Evolutionary conservation across 1,140 invertebrate genomes (phyloP).

Genomic region (Camponotus floridanus): DNA sequence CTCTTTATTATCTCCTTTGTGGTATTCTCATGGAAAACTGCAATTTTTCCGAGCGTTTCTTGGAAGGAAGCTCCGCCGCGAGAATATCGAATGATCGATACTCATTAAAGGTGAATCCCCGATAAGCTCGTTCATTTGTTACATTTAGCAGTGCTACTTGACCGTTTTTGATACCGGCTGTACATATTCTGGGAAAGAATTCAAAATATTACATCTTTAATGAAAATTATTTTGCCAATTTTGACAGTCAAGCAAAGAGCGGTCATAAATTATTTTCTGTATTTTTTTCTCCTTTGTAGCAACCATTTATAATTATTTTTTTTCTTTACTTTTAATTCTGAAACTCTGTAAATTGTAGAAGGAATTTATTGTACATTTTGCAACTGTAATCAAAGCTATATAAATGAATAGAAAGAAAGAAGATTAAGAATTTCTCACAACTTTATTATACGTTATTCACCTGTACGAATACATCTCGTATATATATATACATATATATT

Average conservation of each 20-base stretch:
- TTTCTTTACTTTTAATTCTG: neutral
- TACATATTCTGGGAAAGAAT: constrained; percentile 21
- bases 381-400: neutral
- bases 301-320: neutral
- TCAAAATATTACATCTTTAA: constrained; percentile 25
- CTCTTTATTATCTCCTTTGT: constrained; percentile 51
- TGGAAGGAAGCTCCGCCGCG: neutral
- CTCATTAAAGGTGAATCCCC: constrained; percentile 56
- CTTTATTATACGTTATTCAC: neutral
- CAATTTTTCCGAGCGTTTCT: constrained; percentile 37
- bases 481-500: too few species aligned
- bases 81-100: constrained; percentile 51
- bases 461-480: neutral
- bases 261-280: neutral
- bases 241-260: constrained; percentile 3
- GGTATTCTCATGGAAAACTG: constrained; percentile 36
- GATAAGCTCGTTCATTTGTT: constrained; percentile 57
- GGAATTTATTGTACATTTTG: too few species aligned
- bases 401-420: neutral
- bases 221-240: constrained; percentile 33
- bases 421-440: neutral
- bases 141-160: constrained; percentile 56
- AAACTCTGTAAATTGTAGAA: neutral
- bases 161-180: constrained; percentile 9
- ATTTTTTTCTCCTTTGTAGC: constrained; percentile 12